Evolutionary conservation across 2,797 vertebrate genomes (phyloP), one percentile per base, ranked within the genome.

Genomic region (Pangasius mekongensis): DNA sequence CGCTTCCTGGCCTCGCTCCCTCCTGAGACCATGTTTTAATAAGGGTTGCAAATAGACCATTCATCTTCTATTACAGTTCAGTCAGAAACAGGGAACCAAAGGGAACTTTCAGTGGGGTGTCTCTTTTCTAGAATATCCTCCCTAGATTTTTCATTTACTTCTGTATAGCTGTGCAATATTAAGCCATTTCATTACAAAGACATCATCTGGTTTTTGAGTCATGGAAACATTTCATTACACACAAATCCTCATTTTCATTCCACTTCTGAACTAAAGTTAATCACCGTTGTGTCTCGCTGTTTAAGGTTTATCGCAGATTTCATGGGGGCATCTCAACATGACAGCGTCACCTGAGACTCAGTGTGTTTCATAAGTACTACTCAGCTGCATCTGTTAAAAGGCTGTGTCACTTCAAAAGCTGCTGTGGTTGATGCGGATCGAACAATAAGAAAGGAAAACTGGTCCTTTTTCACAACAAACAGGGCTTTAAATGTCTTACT

Each of bases 1-100:
- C 1, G 22, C 33, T 60, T 60, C 78, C 33, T 36, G 22, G 78
- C 18, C 77, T 36, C 1, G 4, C 20, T 22, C 54, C 78, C 78
- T 82, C 78, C 36, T 43, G 78, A 62, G 56, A 27, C 33, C 49
- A 43, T 24, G 47, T 88, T 87, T 83, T 84, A 86, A 86, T 83
- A 78, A 76, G 47, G 87, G 66, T 83, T 87, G 77, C 85, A 93
- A 91, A 92, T 88, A 85, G 89, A 91, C 90, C 91, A 91, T 93
- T 92, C 43, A 87, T 92, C 56, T 7, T 91, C 27, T 87, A 66
- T 64, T 80, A 91, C 54, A 87, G 91, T 80, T 36, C 49, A 33
- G 30, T 80, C 52, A 33, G 76, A 78, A 33, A 33, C 49, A 56
- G 52, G 16, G 52, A 81, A 81, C 49, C 8, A 77, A 18, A 92